Evolutionary conservation across 2,888 invertebrate genomes (phyloP).

Genomic region (Agrilus cyanescens): DNA sequence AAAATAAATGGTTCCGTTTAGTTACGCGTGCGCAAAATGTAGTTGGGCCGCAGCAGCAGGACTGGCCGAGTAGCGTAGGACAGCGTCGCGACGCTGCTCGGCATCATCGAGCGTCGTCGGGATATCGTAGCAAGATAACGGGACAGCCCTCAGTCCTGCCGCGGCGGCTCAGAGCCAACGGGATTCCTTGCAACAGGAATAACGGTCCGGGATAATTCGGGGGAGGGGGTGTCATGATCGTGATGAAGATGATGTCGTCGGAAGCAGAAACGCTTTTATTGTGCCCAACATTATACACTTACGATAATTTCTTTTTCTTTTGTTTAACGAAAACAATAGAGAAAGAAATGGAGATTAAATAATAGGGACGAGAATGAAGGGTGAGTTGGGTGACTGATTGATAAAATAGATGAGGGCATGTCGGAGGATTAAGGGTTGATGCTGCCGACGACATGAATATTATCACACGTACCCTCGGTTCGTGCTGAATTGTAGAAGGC

Average conservation of each 20-base stretch:
- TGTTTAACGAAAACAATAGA: too few relatives aligned
- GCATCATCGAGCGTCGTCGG: conserved; percentile 39
- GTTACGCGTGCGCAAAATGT: background rate
- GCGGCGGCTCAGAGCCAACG: conserved; percentile 20
- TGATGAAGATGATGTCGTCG: too few relatives aligned
- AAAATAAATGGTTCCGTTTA: too few relatives aligned
- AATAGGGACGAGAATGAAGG: too few relatives aligned
- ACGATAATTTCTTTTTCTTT: too few relatives aligned
- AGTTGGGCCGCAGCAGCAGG: conserved; percentile 20
- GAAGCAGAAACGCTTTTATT: too few relatives aligned
- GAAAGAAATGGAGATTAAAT: too few relatives aligned
- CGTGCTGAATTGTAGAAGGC: conserved; percentile 81
- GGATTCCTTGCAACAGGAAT: conserved; percentile 11
- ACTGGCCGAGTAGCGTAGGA: conserved; percentile 15
- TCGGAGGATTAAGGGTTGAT: conserved; percentile 10
- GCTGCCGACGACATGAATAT: conserved; percentile 27
- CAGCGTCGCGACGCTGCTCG: conserved; percentile 49
- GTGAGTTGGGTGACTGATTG: too few relatives aligned
- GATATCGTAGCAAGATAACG: conserved; percentile 7
- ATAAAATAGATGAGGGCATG: too few relatives aligned
- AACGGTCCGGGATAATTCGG: too few relatives aligned
- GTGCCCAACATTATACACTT: too few relatives aligned
- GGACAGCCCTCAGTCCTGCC: conserved; percentile 35
- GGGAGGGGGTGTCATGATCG: too few relatives aligned
- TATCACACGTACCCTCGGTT: conserved; percentile 65